Evolutionary conservation across 1,140 invertebrate genomes (phyloP).

Genomic region (Pygmarrhopalites habei): DNA sequence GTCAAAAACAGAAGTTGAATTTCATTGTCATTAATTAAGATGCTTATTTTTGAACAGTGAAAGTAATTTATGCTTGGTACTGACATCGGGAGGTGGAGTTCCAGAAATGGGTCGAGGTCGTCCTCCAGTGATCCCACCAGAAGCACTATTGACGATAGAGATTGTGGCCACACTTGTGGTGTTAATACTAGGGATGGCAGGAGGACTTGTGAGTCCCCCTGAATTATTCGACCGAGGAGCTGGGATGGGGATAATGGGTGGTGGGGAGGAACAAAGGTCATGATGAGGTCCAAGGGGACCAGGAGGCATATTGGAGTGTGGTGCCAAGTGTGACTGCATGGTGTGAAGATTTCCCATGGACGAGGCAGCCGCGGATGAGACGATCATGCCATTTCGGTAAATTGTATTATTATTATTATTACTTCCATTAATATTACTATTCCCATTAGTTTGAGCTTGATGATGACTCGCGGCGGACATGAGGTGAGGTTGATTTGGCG

Average conservation of each 20-base stretch:
- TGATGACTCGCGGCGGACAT: no score
- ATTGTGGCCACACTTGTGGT: conserved; percentile 7
- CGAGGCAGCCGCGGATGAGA: conserved; percentile 13
- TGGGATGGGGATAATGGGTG: conserved; percentile 15
- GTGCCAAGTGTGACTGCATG: neutral
- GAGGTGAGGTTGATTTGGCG: neutral
- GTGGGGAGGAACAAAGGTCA: neutral
- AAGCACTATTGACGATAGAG: conserved; percentile 26
- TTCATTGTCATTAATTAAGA: no score
- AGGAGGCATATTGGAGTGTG: neutral
- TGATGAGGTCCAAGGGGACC: neutral
- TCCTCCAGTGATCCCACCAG: conserved; percentile 45
- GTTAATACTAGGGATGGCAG: neutral
- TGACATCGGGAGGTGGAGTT: conserved; percentile 61
- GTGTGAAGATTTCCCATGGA: conserved; percentile 20
- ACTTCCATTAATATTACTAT: neutral
- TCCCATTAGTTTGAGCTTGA: no score
- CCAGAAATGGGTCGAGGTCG: conserved; percentile 78
- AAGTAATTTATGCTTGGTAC: no score
- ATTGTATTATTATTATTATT: conserved; percentile 2
- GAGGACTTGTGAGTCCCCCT: neutral
- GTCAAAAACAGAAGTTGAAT: no score
- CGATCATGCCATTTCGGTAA: conserved; percentile 2
- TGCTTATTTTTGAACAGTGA: no score
- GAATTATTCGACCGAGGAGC: conserved; percentile 4